These are phyloP conservation scores for Elaphurus davidianus DNA, from an alignment of 2,113 vertebrate genomes.

Conservation along the genomic window DNA sequence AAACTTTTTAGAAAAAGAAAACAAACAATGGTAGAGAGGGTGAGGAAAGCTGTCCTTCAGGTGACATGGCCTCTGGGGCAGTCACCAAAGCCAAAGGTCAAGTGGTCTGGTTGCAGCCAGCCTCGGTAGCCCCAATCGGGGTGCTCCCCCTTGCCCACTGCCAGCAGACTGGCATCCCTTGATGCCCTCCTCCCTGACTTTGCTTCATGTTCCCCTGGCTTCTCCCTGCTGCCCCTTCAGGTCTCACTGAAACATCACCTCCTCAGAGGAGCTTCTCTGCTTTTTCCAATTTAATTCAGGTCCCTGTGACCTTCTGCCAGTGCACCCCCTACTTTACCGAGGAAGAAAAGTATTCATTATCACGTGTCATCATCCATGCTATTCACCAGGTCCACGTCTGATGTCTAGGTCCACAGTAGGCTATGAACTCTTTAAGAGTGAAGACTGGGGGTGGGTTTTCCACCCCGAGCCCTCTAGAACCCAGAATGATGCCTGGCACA, in stretches of 20 bases:
- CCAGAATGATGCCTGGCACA: background rate
- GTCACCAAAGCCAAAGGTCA: background rate
- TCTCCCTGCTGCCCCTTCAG: background rate
- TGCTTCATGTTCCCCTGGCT: background rate
- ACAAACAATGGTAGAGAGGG: background rate
- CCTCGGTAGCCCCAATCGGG: background rate
- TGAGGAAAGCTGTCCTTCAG: background rate
- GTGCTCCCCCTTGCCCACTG: fast-evolving
- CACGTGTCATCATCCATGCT: fast-evolving
- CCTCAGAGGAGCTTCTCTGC: background rate
- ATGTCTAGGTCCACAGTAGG: background rate
- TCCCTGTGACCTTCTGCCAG: background rate
- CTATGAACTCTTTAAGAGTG: background rate
- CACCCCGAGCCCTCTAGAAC: background rate
- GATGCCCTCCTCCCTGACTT: background rate
- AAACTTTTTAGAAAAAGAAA: background rate
- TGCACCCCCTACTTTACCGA: background rate
- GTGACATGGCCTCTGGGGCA: fast-evolving
- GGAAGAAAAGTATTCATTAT: background rate
- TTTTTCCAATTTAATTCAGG: background rate
- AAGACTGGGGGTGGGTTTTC: background rate
- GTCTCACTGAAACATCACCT: background rate
- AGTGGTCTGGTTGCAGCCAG: background rate
- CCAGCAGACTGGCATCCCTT: background rate
- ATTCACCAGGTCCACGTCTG: too few relatives aligned